phyloP scores from a whole-genome alignment of 2,888 invertebrate genomes.

The Oligia fasciuncula region DNA sequence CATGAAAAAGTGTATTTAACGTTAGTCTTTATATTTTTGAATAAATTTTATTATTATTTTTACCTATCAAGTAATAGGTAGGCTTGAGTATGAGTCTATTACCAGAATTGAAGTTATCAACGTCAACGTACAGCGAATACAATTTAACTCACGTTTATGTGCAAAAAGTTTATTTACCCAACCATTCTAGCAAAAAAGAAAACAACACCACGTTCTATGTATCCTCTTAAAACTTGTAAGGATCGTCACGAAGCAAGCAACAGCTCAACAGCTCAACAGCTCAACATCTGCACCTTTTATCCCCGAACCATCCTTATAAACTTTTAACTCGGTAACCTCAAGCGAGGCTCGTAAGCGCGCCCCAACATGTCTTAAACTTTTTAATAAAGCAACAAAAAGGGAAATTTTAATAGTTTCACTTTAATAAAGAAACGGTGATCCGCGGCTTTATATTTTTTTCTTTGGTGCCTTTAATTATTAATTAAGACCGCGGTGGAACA shows the following conservation, averaged over 20 bases:
- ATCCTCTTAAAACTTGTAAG: slow-evolving; percentile 36
- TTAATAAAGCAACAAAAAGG: slow-evolving; percentile 75
- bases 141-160: background rate
- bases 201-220: background rate
- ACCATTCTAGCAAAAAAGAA: background rate
- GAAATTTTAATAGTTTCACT: slow-evolving; percentile 81
- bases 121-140: background rate
- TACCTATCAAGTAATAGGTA: background rate
- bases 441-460: slow-evolving; percentile 75
- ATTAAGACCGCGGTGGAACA: slow-evolving; percentile 76
- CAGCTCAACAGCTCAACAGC: slow-evolving; percentile 10
- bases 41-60: background rate
- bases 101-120: background rate
- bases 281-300: slow-evolving; percentile 33
- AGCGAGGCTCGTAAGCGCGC: slow-evolving; percentile 55
- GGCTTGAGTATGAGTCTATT: too few relatives aligned
- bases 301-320: slow-evolving; percentile 49
- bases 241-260: slow-evolving; percentile 14
- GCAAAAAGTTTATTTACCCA: too few relatives aligned
- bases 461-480: slow-evolving; percentile 81
- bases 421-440: slow-evolving; percentile 79
- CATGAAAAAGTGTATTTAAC: too few relatives aligned
- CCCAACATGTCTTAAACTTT: slow-evolving; percentile 69
- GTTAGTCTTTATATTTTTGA: background rate
- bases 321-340: slow-evolving; percentile 58